Conservation (phyloP, 2,113 vertebrate species). For the Boulengeromyrus knoepffleri region DNA sequence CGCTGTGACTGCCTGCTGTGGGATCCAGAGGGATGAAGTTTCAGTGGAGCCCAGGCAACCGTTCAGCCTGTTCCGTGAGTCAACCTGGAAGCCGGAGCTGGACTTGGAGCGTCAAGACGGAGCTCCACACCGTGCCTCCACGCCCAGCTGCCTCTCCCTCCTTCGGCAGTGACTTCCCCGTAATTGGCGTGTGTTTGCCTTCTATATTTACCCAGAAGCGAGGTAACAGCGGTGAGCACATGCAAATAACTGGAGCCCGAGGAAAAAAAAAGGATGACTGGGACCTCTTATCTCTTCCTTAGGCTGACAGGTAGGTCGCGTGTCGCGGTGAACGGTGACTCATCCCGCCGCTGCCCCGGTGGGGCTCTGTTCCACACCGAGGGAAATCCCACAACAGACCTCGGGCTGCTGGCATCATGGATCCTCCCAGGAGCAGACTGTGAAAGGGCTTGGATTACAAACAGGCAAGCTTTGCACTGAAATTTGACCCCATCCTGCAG, state of each 20-base stretch:
- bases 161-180: background rate
- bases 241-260: constrained; percentile 3
- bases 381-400: constrained; percentile 1
- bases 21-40: background rate
- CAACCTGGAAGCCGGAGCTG: background rate
- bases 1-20: background rate
- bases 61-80: background rate
- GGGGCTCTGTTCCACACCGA: background rate
- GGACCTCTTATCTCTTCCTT: background rate
- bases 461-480: constrained; percentile 59
- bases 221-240: background rate
- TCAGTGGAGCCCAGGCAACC: background rate
- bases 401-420: background rate
- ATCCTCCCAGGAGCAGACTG: constrained; percentile 42
- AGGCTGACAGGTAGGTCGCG: background rate
- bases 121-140: background rate
- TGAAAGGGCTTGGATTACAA: constrained; percentile 67
- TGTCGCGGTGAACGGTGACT: background rate
- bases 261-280: background rate
- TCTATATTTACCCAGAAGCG: constrained; percentile 21
- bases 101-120: background rate
- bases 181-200: background rate
- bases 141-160: background rate
- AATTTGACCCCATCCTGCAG: constrained; percentile 66
- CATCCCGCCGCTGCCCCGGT: background rate